These are phyloP conservation scores for Australoheros scitulus DNA, from an alignment of 2,113 vertebrate species.

Conservation along the genomic window DNA sequence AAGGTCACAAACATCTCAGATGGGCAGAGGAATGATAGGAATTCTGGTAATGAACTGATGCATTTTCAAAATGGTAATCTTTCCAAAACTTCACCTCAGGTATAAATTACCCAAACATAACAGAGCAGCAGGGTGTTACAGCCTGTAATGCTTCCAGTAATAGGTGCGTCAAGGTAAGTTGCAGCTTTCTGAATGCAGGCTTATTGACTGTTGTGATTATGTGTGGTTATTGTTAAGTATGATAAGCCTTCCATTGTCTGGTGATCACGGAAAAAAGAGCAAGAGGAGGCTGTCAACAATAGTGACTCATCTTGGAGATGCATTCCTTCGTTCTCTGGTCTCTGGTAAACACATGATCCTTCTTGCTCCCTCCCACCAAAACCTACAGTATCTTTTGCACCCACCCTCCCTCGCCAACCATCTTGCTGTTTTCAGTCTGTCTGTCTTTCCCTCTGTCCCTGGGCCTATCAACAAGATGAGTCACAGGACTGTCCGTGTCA, in stretches of 20 bases:
- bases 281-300: slow-evolving; percentile 61
- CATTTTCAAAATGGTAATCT: slow-evolving; percentile 6
- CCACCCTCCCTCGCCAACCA: slow-evolving; percentile 9
- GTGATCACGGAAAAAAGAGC: slow-evolving; percentile 47
- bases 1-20: slow-evolving; percentile 54
- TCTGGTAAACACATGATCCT: slow-evolving; percentile 69
- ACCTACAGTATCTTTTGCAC: slow-evolving; percentile 54
- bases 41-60: slow-evolving; percentile 39
- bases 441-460: slow-evolving; percentile 55
- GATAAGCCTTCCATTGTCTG: slow-evolving; percentile 55
- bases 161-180: slow-evolving; percentile 3
- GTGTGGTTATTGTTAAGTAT: slow-evolving; percentile 35
- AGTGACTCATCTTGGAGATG: slow-evolving; percentile 66
- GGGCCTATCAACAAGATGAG: slow-evolving; percentile 71
- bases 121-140: slow-evolving; percentile 6
- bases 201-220: slow-evolving; percentile 49
- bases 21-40: slow-evolving; percentile 52
- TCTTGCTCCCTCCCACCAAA: slow-evolving; percentile 51
- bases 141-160: slow-evolving; percentile 25
- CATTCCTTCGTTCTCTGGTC: slow-evolving; percentile 58
- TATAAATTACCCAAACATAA: slow-evolving; percentile 9
- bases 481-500: slow-evolving; percentile 69
- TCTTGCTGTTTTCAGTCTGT: slow-evolving; percentile 62
- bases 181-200: background rate
- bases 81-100: slow-evolving; percentile 29